Evolutionary conservation across 2,113 vertebrate species (phyloP).

Genomic region (Nanorana parkeri): DNA sequence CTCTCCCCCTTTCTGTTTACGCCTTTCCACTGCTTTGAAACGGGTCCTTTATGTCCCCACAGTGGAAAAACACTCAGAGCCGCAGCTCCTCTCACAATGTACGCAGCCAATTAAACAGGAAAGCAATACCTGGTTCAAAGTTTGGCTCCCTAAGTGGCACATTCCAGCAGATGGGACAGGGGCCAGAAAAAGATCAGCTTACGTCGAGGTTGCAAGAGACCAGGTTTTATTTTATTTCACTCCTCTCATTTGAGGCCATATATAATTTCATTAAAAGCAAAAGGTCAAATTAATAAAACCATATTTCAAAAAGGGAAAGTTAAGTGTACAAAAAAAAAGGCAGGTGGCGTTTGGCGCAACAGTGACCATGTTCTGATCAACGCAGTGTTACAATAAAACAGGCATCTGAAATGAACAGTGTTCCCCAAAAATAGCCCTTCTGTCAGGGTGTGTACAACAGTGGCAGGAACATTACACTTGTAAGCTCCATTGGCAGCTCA

Average conservation of each 20-base stretch:
- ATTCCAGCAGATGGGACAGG: constrained; percentile 47
- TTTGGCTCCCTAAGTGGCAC: constrained; percentile 55
- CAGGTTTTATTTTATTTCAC: constrained; percentile 42
- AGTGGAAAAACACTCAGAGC: constrained; percentile 54
- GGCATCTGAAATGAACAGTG: too few species aligned
- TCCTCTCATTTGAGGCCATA: constrained; percentile 23
- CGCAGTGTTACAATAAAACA: too few species aligned
- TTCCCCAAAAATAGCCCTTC: too few species aligned
- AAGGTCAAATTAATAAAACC: constrained; percentile 44
- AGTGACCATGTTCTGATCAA: too few species aligned
- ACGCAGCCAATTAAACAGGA: constrained; percentile 53
- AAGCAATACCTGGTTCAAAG: constrained; percentile 53
- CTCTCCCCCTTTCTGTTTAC: constrained; percentile 48
- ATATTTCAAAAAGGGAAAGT: constrained; percentile 16
- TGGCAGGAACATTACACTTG: too few species aligned
- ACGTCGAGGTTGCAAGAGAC: constrained; percentile 31
- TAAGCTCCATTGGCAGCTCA: too few species aligned
- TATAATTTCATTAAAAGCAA: constrained; percentile 42
- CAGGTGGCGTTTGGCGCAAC: too few species aligned
- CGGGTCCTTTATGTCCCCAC: constrained; percentile 53
- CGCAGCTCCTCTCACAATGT: constrained; percentile 52
- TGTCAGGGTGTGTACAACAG: too few species aligned
- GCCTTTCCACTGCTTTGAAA: constrained; percentile 54
- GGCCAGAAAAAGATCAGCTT: constrained; percentile 47
- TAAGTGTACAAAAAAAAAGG: not conserved